Evolutionary conservation across 2,888 invertebrate species (phyloP).

Genomic region (Ashinkailepas kermadecensis): DNA sequence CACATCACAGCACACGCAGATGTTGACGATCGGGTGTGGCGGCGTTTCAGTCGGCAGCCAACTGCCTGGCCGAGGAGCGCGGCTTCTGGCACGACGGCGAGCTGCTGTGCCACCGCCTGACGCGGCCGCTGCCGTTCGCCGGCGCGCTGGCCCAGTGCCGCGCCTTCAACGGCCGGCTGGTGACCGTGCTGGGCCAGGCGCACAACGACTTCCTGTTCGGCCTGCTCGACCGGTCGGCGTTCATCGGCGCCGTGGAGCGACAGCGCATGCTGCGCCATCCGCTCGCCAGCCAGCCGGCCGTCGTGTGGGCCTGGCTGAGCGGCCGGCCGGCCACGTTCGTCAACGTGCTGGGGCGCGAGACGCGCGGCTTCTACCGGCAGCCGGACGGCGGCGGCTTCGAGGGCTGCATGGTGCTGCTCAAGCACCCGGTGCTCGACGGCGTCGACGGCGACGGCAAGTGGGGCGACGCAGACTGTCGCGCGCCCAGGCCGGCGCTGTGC

Average conservation of each 20-base stretch:
- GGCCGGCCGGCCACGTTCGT: not conserved
- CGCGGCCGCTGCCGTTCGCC: constrained; percentile 5
- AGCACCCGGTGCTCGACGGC: not conserved
- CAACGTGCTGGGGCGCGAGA: not conserved
- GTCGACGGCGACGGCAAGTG: not conserved
- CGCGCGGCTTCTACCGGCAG: not conserved
- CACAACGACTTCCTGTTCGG: constrained; percentile 1
- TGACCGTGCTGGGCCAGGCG: not conserved
- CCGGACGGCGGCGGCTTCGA: not conserved
- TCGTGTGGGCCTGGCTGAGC: not conserved
- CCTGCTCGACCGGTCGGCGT: not conserved
- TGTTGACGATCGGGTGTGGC: too few relatives aligned
- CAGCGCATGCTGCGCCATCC: not conserved
- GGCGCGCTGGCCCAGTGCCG: not conserved
- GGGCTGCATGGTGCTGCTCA: constrained; percentile 5
- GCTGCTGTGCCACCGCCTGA: not conserved
- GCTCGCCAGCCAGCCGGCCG: not conserved
- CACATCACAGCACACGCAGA: too few relatives aligned
- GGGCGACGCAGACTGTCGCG: not conserved
- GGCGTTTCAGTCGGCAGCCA: not conserved
- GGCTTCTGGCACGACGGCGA: not conserved
- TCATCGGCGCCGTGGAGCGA: not conserved
- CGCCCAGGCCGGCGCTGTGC: not conserved
- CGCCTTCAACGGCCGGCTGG: not conserved
- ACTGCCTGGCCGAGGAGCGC: not conserved